Conservation (phyloP, 2,888 invertebrate species). For the Priapulus caudatus region DNA sequence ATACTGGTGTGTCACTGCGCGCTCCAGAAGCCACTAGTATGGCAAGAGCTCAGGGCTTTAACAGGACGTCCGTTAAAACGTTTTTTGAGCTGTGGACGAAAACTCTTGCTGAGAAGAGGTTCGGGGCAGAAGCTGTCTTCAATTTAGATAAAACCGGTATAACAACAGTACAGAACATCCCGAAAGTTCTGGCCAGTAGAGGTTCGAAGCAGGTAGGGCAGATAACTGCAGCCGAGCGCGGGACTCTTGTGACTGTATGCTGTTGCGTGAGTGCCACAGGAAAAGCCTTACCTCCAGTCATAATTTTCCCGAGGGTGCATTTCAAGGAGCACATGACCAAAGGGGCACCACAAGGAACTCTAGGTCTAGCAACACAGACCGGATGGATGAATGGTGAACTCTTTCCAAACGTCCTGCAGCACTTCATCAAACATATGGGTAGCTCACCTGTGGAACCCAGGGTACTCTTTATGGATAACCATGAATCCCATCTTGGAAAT, state of each 20-base stretch:
- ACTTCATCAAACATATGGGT: slow-evolving; percentile 21
- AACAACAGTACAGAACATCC: slow-evolving; percentile 14
- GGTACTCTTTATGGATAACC: too few relatives aligned
- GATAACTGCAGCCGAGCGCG: slow-evolving; percentile 24
- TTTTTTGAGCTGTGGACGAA: too few relatives aligned
- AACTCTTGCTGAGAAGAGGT: too few relatives aligned
- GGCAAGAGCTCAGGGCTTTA: too few relatives aligned
- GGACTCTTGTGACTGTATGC: slow-evolving; percentile 24
- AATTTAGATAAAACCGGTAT: slow-evolving; percentile 19
- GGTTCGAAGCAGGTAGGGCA: slow-evolving; percentile 21
- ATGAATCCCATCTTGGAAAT: too few relatives aligned
- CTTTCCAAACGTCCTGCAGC: slow-evolving; percentile 21
- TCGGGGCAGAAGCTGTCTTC: too few relatives aligned
- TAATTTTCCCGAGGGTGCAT: slow-evolving; percentile 25
- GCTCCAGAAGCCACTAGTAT: too few relatives aligned
- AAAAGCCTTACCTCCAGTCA: slow-evolving; percentile 23
- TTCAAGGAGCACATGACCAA: slow-evolving; percentile 18
- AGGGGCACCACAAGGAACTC: slow-evolving; percentile 20
- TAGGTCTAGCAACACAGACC: slow-evolving; percentile 17
- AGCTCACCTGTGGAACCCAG: too few relatives aligned
- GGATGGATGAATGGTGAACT: slow-evolving; percentile 24
- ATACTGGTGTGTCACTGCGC: too few relatives aligned
- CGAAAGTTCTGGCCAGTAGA: slow-evolving; percentile 14
- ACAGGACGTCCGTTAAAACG: too few relatives aligned
- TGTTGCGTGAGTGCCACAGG: slow-evolving; percentile 25